These are phyloP conservation scores for Drosophila conformis DNA, from an alignment of 2,888 invertebrate species.

Conservation along the genomic window DNA sequence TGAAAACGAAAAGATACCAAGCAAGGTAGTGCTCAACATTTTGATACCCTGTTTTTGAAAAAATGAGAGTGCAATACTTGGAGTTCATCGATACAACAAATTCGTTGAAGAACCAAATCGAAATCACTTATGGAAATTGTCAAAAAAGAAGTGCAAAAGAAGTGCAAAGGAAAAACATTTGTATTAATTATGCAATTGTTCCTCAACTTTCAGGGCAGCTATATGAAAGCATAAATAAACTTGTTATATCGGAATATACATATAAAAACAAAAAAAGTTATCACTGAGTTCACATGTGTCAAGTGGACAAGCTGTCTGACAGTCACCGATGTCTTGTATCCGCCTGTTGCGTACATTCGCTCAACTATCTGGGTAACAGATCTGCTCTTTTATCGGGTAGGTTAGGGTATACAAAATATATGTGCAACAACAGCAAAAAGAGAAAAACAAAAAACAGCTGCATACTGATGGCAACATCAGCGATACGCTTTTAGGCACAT, in stretches of 20 bases:
- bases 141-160: background rate
- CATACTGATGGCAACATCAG: conserved; percentile 69
- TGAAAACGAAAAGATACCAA: background rate
- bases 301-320: background rate
- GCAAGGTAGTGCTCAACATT: background rate
- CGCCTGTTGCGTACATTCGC: conserved; percentile 5
- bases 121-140: background rate
- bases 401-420: conserved; percentile 18
- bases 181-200: background rate
- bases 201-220: background rate
- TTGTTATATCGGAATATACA: background rate
- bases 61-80: background rate
- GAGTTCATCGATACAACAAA: background rate
- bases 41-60: background rate
- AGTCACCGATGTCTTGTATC: background rate
- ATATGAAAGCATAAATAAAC: background rate
- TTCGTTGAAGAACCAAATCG: background rate
- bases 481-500: conserved; percentile 56
- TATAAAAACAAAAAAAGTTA: background rate
- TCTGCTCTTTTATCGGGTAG: too few relatives aligned
- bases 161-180: too few relatives aligned
- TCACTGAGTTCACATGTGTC: background rate
- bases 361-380: background rate
- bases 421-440: background rate
- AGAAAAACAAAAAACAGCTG: conserved; percentile 27